These are phyloP conservation scores for Dendroctonus valens DNA, from an alignment of 1,140 invertebrate species.

Conservation along the genomic window DNA sequence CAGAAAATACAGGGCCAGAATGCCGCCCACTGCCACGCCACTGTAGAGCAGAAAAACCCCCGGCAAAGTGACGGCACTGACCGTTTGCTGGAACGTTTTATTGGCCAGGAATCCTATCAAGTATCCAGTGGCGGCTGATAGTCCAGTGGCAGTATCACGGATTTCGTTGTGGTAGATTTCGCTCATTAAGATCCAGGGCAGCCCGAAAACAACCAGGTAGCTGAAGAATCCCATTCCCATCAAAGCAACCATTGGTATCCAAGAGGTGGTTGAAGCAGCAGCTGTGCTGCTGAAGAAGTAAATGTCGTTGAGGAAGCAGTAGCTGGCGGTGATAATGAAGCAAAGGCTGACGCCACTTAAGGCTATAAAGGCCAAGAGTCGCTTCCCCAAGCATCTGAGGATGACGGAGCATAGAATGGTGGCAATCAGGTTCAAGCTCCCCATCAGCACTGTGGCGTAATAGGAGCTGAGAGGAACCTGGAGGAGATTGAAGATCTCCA, in stretches of 20 bases:
- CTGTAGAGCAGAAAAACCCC: conserved; percentile 68
- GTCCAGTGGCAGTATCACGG: conserved; percentile 63
- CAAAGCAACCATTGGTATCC: conserved; percentile 66
- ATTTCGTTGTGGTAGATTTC: conserved; percentile 67
- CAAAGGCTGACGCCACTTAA: conserved; percentile 61
- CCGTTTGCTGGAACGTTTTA: conserved; percentile 66
- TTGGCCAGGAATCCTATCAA: conserved; percentile 70
- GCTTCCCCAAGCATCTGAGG: conserved; percentile 69
- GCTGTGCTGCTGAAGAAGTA: background rate
- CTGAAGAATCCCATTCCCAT: conserved; percentile 65
- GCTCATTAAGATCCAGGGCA: conserved; percentile 75
- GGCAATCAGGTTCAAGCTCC: conserved; percentile 65
- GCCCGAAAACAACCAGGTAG: conserved; percentile 64
- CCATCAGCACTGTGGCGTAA: conserved; percentile 67
- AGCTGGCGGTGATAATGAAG: conserved; percentile 59
- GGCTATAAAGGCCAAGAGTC: conserved; percentile 65
- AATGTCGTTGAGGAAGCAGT: conserved; percentile 46
- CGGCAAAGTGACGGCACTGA: conserved; percentile 58
- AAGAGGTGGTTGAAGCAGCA: conserved; percentile 40
- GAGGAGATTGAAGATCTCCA: conserved; percentile 66
- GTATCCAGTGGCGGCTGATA: conserved; percentile 66
- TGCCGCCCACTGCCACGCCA: conserved; percentile 60
- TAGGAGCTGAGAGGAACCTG: conserved; percentile 71
- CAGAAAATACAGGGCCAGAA: conserved; percentile 55
- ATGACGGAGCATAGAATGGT: conserved; percentile 61